phyloP scores from a whole-genome alignment of 2,888 invertebrate species.

The Caenorhabditis afra region DNA sequence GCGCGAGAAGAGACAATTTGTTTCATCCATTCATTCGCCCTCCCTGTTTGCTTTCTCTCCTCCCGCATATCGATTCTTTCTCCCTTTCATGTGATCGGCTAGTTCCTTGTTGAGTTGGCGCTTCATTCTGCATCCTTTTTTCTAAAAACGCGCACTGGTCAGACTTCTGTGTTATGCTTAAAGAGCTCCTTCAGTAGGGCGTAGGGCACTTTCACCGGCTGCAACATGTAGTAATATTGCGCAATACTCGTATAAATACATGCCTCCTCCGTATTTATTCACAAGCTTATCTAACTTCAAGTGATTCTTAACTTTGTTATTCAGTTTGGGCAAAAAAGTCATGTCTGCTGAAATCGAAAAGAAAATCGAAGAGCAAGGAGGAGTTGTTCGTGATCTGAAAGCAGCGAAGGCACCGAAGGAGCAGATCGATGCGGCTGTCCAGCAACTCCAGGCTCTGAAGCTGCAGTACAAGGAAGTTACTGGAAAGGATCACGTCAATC shows the following conservation, averaged over 20 bases:
- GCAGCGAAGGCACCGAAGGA: conserved; percentile 21
- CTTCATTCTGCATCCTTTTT: conserved; percentile 3
- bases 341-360: conserved; percentile 57
- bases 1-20: conserved; percentile 16
- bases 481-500: conserved; percentile 84
- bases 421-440: conserved; percentile 83
- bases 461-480: conserved; percentile 86
- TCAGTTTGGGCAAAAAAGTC: conserved; percentile 32
- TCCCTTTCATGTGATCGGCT: conserved; percentile 20
- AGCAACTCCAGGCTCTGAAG: conserved; percentile 86
- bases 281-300: too few species aligned
- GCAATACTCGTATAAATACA: too few species aligned
- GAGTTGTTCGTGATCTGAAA: conserved; percentile 62
- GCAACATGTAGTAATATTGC: conserved; percentile 39
- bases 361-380: conserved; percentile 64
- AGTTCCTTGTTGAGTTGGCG: conserved; percentile 11
- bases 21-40: conserved; percentile 46
- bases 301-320: conserved; percentile 11
- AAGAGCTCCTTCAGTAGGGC: background rate
- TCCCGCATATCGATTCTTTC: conserved; percentile 8
- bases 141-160: background rate
- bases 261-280: background rate
- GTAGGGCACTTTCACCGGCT: background rate
- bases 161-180: too few species aligned
- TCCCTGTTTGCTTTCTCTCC: conserved; percentile 36